Conservation (phyloP, 92 coral and sea anemone genomes). For the Parazoanthus atlanticus region DNA sequence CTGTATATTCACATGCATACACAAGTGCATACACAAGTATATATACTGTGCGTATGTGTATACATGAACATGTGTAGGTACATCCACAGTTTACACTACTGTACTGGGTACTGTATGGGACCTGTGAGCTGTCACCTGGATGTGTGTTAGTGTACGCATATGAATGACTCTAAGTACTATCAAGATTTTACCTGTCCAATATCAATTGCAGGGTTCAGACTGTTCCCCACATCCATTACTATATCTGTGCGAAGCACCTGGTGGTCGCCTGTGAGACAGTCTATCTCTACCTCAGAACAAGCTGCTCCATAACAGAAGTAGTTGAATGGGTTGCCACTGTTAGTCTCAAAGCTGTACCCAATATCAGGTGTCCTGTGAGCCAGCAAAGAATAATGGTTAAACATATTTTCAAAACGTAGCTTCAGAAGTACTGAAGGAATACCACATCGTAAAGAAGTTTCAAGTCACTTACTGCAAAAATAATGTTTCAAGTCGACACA, state of each 20-base stretch:
- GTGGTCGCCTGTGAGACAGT: slow-evolving; percentile 73
- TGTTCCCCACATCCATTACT: slow-evolving; percentile 89
- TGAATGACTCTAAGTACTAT: not conserved
- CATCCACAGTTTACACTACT: not conserved
- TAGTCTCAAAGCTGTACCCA: slow-evolving; percentile 68
- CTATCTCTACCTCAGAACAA: slow-evolving; percentile 88
- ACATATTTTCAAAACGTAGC: not conserved
- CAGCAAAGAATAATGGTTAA: not conserved
- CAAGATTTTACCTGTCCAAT: slow-evolving; percentile 74
- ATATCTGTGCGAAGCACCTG: slow-evolving; percentile 84
- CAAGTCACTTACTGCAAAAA: too few species aligned
- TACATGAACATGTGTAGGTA: too few species aligned
- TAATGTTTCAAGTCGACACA: too few species aligned
- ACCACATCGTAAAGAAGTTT: too few species aligned
- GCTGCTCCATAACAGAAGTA: slow-evolving; percentile 84
- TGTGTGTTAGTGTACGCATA: not conserved
- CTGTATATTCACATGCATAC: too few species aligned
- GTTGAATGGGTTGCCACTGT: slow-evolving; percentile 70
- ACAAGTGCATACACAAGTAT: too few species aligned
- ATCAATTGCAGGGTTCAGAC: slow-evolving; percentile 87
- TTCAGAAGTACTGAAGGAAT: not conserved
- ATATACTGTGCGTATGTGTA: too few species aligned
- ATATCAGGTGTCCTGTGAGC: slow-evolving; percentile 71
- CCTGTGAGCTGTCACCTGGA: not conserved
- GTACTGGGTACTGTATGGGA: not conserved